Conservation (phyloP, 2,888 invertebrate genomes). For the Thera britannica region DNA sequence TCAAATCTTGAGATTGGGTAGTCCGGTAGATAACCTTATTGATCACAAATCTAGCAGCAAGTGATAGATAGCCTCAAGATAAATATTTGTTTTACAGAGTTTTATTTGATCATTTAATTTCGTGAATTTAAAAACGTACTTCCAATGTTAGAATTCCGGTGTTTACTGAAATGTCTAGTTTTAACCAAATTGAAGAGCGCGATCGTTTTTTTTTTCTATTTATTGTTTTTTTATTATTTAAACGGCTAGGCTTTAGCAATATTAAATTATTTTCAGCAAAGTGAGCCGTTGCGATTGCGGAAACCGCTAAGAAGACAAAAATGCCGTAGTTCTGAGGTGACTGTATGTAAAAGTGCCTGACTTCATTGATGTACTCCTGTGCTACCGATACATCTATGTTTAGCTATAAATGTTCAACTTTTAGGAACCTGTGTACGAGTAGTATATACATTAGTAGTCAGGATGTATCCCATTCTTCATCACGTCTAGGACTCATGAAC, state of each 20-base stretch:
- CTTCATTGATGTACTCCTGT: conserved; percentile 29
- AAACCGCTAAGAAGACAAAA: conserved; percentile 79
- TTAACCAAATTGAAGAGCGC: neutral
- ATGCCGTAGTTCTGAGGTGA: conserved; percentile 82
- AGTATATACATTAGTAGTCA: conserved; percentile 24
- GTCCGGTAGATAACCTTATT: too few relatives aligned
- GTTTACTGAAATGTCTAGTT: conserved; percentile 8
- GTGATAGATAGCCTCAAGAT: too few relatives aligned
- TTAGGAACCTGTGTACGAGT: conserved; percentile 32
- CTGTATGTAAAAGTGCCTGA: conserved; percentile 48
- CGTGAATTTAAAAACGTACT: too few relatives aligned
- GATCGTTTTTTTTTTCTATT: conserved; percentile 1
- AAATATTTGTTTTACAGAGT: too few relatives aligned
- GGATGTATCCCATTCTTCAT: conserved; percentile 24
- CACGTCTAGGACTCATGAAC: conserved; percentile 26
- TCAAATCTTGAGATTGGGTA: too few relatives aligned
- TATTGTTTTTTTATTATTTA: conserved; percentile 26
- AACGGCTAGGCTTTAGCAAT: conserved; percentile 50
- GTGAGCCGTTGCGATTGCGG: conserved; percentile 69
- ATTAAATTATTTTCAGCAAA: conserved; percentile 72
- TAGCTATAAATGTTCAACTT: conserved; percentile 11
- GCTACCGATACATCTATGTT: conserved; percentile 21
- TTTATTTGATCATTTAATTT: too few relatives aligned
- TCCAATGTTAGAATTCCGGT: neutral
- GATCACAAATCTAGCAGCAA: too few relatives aligned